phyloP scores from a whole-genome alignment of 1,140 invertebrate genomes.

The Ceratina australensis region DNA sequence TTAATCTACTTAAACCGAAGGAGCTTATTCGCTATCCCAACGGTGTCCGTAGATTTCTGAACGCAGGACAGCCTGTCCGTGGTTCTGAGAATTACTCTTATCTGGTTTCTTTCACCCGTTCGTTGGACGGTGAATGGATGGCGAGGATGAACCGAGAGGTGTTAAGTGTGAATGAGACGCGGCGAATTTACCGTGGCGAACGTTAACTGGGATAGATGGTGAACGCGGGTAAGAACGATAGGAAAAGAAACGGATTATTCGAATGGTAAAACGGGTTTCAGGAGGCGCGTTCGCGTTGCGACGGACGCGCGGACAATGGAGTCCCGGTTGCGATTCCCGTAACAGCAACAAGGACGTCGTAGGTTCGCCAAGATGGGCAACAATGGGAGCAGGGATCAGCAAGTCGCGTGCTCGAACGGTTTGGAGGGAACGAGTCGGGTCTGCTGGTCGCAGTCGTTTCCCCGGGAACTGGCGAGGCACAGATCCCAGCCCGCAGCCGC shows the following conservation, averaged over 20 bases:
- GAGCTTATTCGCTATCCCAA: too few relatives aligned
- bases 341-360: constrained; percentile 26
- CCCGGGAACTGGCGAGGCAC: constrained; percentile 72
- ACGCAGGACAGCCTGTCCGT: too few relatives aligned
- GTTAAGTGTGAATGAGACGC: too few relatives aligned
- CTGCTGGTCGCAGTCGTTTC: constrained; percentile 78
- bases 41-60: too few relatives aligned
- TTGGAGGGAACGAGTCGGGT: constrained; percentile 61
- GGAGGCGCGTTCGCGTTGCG: neutral
- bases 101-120: too few relatives aligned
- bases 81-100: too few relatives aligned
- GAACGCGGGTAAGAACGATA: neutral
- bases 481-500: constrained; percentile 70
- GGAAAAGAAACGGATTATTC: neutral
- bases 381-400: constrained; percentile 61
- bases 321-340: constrained; percentile 40
- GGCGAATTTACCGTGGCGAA: too few relatives aligned
- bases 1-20: too few relatives aligned
- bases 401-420: constrained; percentile 10
- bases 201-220: too few relatives aligned
- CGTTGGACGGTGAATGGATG: too few relatives aligned
- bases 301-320: constrained; percentile 58
- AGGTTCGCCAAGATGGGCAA: constrained; percentile 67
- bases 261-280: neutral
- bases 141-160: too few relatives aligned